These are phyloP conservation scores for Chalcosyrphus nemorum DNA, from an alignment of 2,888 invertebrate species.

Conservation along the genomic window DNA sequence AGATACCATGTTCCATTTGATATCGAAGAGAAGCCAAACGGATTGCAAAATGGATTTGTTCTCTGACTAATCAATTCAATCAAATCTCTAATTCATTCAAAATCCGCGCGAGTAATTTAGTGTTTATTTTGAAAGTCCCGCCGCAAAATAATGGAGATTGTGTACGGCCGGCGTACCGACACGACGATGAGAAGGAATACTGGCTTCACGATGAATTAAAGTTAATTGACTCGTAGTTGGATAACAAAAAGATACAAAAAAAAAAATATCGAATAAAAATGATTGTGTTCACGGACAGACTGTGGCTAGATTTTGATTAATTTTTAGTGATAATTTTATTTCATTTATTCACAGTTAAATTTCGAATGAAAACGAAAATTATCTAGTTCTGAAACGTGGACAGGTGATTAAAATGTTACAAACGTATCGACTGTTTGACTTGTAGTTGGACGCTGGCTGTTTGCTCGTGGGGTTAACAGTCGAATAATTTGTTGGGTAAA, in stretches of 20 bases:
- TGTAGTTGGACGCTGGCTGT: too few relatives aligned
- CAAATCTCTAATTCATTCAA: slow-evolving; percentile 2
- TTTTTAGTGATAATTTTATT: background rate
- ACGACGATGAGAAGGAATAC: slow-evolving; percentile 5
- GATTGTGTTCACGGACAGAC: background rate
- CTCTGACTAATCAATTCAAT: slow-evolving; percentile 1
- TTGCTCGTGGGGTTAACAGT: too few relatives aligned
- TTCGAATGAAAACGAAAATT: background rate
- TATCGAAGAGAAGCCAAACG: background rate
- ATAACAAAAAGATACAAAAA: background rate
- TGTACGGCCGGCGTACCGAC: too few relatives aligned
- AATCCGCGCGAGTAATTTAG: slow-evolving; percentile 9
- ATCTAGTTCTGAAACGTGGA: background rate
- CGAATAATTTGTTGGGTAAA: too few relatives aligned
- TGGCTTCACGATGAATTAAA: slow-evolving; percentile 32
- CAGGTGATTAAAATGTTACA: background rate
- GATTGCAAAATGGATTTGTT: slow-evolving; percentile 1
- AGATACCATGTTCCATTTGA: background rate
- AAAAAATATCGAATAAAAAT: background rate
- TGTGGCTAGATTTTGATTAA: too few relatives aligned
- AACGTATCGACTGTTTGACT: background rate
- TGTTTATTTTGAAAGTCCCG: slow-evolving; percentile 7
- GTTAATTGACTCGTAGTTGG: slow-evolving; percentile 10
- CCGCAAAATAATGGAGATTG: background rate
- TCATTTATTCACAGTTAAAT: background rate